Evolutionary conservation across 2,888 invertebrate species (phyloP), one percentile per base, ranked within the genome.

Genomic region (Sepioteuthis lessoniana): DNA sequence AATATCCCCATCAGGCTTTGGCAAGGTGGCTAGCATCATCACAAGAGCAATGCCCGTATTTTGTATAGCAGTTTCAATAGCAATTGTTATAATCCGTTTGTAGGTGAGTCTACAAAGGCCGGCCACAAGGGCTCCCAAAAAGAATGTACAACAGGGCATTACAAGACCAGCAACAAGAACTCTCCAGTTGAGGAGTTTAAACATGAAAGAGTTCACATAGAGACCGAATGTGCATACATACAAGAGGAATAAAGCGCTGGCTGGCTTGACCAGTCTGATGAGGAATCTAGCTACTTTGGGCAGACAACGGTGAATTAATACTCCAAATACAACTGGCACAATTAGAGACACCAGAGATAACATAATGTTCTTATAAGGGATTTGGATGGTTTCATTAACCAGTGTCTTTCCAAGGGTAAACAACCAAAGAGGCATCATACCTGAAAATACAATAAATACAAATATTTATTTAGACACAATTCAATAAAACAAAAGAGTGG

Each of bases 41-140:
- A 97, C 95, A 91, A 97, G 97, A 21, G 97, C 97, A 37, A 97
- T 97, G 8, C 97, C 97, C 0, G 99, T 99, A 97, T 99, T 99
- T 97, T 99, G 99, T 93, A 99, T 98, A 94, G 99, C 97, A 7
- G 97, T 97, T 95, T 99, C 99, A 93, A 99, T 98, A 93, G 98
- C 98, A 96, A 99, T 99, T 28, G 99, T 98, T 60, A 96, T 95
- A 25, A 95, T 97, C 96, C 94, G 97, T 96, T 96, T 97, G 97
- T 94, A 97, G 95, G 94, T 97, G 96, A 95, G 97, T 96, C 96
- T 94, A 96, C 96, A 94, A 95, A 96, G 91, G 21, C 96, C 94
- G 7, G 97, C 96, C 3, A 96, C 95, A 19, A 97, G 28, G 0
- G 96, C 97, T 13, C 97, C 97, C 94, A 97, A 97, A 94, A 97